Percentiles rank a stretch among this genome's conserved stretches.
These are phyloP conservation scores for Anas georgica DNA, from an alignment of 2,797 vertebrate species.

Conservation along the genomic window DNA sequence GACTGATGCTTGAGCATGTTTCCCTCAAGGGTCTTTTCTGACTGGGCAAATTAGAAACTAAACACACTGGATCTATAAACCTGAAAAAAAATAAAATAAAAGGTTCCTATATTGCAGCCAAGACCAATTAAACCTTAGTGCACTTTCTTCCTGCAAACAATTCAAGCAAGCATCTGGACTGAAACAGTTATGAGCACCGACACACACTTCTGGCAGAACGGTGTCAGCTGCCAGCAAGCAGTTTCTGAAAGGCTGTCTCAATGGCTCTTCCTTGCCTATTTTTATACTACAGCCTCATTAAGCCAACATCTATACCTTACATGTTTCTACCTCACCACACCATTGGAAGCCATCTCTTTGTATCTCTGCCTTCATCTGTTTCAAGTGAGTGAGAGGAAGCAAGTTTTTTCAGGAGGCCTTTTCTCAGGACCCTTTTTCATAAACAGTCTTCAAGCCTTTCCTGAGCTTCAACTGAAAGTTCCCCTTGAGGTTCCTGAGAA, in stretches of 20 bases:
- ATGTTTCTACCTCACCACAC: neutral
- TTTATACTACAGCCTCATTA: neutral
- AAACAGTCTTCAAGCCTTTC: neutral
- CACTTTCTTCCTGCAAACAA: neutral
- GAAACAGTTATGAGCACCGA: neutral
- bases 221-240: neutral
- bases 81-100: neutral
- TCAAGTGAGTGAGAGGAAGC: neutral
- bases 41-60: neutral
- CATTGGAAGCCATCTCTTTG: neutral
- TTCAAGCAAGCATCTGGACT: neutral
- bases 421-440: neutral
- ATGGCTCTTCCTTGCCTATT: neutral
- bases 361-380: neutral
- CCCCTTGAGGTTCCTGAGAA: neutral
- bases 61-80: neutral
- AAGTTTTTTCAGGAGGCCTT: neutral
- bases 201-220: neutral
- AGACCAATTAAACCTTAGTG: neutral
- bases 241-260: neutral
- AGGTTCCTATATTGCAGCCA: neutral
- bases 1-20: neutral
- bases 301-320: neutral
- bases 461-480: neutral
- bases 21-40: neutral